Evolutionary conservation across 2,888 invertebrate species (phyloP).

Genomic region (Strigamia crassipes): DNA sequence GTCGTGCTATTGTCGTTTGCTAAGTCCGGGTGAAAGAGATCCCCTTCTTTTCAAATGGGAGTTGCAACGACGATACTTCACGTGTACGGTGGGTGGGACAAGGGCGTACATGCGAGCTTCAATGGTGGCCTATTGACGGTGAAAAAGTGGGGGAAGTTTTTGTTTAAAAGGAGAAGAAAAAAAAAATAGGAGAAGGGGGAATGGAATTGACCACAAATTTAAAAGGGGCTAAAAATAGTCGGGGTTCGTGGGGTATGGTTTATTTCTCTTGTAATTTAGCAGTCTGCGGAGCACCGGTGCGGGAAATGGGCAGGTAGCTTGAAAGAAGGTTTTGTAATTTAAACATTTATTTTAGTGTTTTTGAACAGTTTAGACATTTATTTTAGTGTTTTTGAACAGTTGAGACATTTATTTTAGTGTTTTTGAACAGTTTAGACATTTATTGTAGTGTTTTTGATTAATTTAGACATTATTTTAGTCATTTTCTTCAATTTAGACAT

Average conservation of each 20-base stretch:
- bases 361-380: too few relatives aligned
- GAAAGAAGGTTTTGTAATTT: too few relatives aligned
- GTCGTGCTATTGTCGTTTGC: neutral
- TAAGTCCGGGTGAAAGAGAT: neutral
- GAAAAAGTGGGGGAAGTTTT: neutral
- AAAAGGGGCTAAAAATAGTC: neutral
- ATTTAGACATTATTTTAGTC: too few relatives aligned
- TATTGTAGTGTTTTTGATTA: too few relatives aligned
- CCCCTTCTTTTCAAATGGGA: neutral
- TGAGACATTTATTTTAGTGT: too few relatives aligned
- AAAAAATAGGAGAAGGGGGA: neutral
- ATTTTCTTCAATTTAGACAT: too few relatives aligned
- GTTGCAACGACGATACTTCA: neutral
- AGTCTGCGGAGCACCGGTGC: neutral
- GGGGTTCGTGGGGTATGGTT: neutral
- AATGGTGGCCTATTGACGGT: neutral
- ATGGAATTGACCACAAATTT: constrained; percentile 5
- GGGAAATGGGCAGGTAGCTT: too few relatives aligned
- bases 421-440: too few relatives aligned
- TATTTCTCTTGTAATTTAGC: neutral
- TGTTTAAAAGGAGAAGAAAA: neutral
- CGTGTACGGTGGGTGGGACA: neutral
- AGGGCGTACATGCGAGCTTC: neutral
- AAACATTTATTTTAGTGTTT: too few relatives aligned
- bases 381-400: too few relatives aligned